Evolutionary conservation across 2,888 invertebrate species (phyloP).

Genomic region (Himalopsyche tibetana): DNA sequence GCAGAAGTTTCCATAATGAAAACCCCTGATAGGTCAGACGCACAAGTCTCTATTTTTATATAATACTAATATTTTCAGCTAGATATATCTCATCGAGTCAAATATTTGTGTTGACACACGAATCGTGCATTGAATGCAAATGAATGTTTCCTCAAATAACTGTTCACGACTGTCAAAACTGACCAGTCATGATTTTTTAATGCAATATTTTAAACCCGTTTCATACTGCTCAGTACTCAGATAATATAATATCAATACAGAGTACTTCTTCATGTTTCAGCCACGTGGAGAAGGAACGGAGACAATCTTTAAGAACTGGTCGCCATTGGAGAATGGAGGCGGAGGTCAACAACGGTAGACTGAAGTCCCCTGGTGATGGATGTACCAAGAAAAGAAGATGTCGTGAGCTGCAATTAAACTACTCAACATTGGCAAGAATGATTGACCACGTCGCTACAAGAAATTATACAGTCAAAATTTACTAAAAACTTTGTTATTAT

Average conservation of each 20-base stretch:
- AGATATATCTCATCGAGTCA: neutral
- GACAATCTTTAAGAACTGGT: no score
- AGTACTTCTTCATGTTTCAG: neutral
- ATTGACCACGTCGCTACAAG: no score
- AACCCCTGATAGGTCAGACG: neutral
- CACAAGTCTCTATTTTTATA: no score
- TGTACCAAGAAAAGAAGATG: no score
- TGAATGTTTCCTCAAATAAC: conserved; percentile 15
- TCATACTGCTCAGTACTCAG: neutral
- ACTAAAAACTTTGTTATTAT: no score
- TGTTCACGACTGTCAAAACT: conserved; percentile 2
- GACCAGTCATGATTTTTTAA: conserved; percentile 10
- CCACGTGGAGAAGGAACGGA: no score
- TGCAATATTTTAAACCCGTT: neutral
- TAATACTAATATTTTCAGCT: neutral
- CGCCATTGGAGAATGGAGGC: no score
- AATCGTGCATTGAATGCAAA: conserved; percentile 18
- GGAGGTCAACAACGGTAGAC: no score
- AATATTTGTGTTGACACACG: neutral
- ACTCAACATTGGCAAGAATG: no score
- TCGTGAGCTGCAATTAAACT: no score
- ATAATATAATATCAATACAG: neutral
- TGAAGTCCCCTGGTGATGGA: no score
- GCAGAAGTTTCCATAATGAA: neutral
- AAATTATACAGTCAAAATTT: no score